Evolutionary conservation across 1,140 invertebrate genomes (phyloP).

Genomic region (Bombus polaris): DNA sequence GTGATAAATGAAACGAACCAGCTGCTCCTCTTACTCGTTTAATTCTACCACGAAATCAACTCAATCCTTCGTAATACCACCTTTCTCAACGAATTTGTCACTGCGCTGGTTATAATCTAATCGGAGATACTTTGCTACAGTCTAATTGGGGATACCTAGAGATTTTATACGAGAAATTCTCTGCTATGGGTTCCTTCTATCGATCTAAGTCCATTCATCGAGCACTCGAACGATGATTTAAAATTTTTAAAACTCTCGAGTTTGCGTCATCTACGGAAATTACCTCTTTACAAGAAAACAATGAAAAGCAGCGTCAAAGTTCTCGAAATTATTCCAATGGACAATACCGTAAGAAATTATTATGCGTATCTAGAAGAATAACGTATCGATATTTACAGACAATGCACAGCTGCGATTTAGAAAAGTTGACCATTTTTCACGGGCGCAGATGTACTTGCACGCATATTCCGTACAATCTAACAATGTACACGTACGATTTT

Average conservation of each 20-base stretch:
- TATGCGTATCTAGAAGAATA: not conserved
- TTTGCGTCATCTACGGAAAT: not conserved
- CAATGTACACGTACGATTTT: not conserved
- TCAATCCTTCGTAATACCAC: not conserved
- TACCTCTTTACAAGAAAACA: not conserved
- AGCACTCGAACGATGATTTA: not conserved
- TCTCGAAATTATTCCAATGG: not conserved
- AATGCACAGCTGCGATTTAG: not conserved
- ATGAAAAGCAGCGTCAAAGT: not conserved
- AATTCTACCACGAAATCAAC: constrained; percentile 27
- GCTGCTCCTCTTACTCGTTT: constrained; percentile 17
- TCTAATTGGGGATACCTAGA: not conserved
- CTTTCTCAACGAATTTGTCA: not conserved
- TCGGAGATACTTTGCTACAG: not conserved
- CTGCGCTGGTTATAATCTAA: constrained; percentile 1
- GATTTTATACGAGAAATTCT: not conserved
- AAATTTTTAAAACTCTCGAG: not conserved
- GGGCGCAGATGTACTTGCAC: not conserved
- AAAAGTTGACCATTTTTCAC: not conserved
- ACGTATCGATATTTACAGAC: not conserved
- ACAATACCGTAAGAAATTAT: too few species aligned
- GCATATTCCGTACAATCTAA: not conserved
- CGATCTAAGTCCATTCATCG: not conserved
- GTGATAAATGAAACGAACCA: constrained; percentile 50
- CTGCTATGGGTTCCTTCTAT: not conserved